Base-by-base conservation (phyloP, 1,140 invertebrate species). In the Calliopsis andreniformis region DNA sequence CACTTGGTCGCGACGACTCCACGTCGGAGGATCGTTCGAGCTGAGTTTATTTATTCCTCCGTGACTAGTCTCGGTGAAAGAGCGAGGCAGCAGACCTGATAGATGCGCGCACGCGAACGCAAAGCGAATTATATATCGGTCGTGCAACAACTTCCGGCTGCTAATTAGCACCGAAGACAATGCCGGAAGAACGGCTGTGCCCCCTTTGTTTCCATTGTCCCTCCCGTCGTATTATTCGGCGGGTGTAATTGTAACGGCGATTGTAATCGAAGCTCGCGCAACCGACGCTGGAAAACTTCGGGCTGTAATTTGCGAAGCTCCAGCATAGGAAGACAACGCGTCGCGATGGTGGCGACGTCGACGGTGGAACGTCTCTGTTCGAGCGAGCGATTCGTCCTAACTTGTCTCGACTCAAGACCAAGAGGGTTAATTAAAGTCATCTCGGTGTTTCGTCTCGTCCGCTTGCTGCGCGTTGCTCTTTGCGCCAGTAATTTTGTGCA, bases 131-230 rank as follows among this genome's bases (percentile, higher is more conserved):
- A 71, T 62, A 62, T 49, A 71, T 71, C 56, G 43, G 30, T 10
- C 2, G 43, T 6, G 30, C 6, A 43, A 71, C 68, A 62, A 71
- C 58, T 71, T 71, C 68, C 68, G 43, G 42, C 30, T 73, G 70
- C 63, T 75, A 75, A 75, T 75, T 75, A 75, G 39, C 62, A 18
- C 6, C 39, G 30, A 75, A 67, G 51, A 75, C 62, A 67, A 56
- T 56, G 28, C 49, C 71, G 62, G 71, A 73, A 67, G 71, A 56
- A 66, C 30, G 51, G 63, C 20, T 61, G 32, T 3, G 5, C 1
- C 20, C 42, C 51, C 63, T 75, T 75, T 75, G 39, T 75, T 53
- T 39, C 47, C 51, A 67, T 75, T 55, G 71, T 75, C 51, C 63
- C 35, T 43, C 3, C 5, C n/a, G 59, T 39, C 49, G 62, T 55